Conservation (phyloP, 2,888 invertebrate species). For the Chirona hameri region DNA sequence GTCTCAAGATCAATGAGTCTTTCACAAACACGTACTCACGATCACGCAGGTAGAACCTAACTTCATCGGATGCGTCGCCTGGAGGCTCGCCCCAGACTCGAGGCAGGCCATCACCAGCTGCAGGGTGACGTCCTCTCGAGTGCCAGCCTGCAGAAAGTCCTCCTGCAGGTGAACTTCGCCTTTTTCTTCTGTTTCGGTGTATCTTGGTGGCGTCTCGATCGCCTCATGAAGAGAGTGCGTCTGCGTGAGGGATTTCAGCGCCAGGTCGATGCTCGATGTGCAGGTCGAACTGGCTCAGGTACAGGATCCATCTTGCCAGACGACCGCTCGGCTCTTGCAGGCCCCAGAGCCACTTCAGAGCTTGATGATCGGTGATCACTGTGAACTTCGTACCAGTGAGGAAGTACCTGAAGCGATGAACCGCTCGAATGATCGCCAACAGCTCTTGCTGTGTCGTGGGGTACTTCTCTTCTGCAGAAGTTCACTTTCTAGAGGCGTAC, state of each 20-base stretch:
- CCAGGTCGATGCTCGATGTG: slow-evolving; percentile 4
- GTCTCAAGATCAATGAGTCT: not conserved
- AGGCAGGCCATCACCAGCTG: not conserved
- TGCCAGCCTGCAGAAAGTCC: not conserved
- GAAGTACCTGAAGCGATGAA: slow-evolving; percentile 29
- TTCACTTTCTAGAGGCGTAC: slow-evolving; percentile 32
- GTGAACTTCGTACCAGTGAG: slow-evolving; percentile 29
- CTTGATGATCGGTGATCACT: slow-evolving; percentile 30
- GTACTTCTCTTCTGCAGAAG: slow-evolving; percentile 23
- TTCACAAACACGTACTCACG: not conserved
- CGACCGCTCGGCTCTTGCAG: slow-evolving; percentile 22
- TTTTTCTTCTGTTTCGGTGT: not conserved
- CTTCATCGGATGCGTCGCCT: not conserved
- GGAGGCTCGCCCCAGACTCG: not conserved
- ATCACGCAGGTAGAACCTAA: not conserved
- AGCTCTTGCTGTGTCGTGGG: slow-evolving; percentile 34
- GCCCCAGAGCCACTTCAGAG: slow-evolving; percentile 11
- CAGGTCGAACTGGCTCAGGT: slow-evolving; percentile 14
- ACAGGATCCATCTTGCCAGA: slow-evolving; percentile 1
- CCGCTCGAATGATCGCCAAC: slow-evolving; percentile 30
- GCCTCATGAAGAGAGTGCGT: slow-evolving; percentile 3
- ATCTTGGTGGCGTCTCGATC: not conserved
- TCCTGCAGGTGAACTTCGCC: not conserved
- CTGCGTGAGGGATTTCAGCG: slow-evolving; percentile 24
- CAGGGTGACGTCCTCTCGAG: not conserved